Conservation (phyloP, 2,113 vertebrate genomes). For the Mormoops blainvillei region DNA sequence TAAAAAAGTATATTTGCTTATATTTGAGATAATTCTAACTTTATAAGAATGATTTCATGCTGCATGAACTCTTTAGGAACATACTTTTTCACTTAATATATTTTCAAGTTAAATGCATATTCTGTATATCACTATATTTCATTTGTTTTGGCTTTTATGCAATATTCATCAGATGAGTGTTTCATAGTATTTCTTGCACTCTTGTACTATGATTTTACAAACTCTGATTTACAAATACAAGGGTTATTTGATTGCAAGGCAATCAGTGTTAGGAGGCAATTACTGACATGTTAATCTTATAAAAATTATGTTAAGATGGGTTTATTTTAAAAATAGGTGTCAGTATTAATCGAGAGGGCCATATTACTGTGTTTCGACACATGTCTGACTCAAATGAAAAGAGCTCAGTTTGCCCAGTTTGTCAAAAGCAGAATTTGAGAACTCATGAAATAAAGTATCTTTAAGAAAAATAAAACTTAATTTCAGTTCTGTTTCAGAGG, state of each 20-base stretch:
- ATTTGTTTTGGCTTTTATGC: not conserved
- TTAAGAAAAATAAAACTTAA: not conserved
- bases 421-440: not conserved
- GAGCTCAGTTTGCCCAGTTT: not conserved
- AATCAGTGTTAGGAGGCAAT: not conserved
- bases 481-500: not conserved
- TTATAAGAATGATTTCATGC: not conserved
- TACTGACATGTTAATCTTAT: slow-evolving; percentile 24
- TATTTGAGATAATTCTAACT: not conserved
- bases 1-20: not conserved
- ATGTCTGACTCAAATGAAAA: slow-evolving; percentile 9
- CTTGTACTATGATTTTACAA: not conserved
- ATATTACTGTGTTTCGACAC: not conserved
- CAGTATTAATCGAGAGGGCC: not conserved
- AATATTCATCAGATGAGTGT: not conserved
- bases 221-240: not conserved
- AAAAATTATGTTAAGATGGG: not conserved
- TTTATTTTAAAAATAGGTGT: not conserved
- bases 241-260: slow-evolving; percentile 11
- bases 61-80: not conserved
- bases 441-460: not conserved
- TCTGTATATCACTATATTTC: not conserved
- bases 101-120: not conserved
- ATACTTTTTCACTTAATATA: not conserved
- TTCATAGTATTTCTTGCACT: not conserved